Conservation (phyloP, 2,888 invertebrate species). For the Junonia oenone region DNA sequence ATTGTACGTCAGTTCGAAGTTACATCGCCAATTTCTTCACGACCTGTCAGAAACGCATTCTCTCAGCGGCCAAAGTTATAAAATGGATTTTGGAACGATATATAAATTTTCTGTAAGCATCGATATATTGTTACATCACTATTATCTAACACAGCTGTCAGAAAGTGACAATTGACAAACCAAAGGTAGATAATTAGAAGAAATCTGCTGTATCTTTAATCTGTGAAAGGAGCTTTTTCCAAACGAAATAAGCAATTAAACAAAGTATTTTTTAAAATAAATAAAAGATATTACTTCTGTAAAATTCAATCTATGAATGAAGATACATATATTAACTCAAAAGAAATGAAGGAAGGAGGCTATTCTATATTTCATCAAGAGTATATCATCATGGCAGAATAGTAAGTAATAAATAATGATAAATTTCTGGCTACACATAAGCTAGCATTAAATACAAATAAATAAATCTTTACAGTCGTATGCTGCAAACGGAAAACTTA, state of each 20-base stretch:
- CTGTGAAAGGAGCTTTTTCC: too few species aligned
- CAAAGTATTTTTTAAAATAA: neutral
- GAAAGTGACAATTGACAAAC: too few species aligned
- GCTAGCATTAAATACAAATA: neutral
- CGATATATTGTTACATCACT: too few species aligned
- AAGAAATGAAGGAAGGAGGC: constrained; percentile 82
- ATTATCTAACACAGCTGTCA: neutral
- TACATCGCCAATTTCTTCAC: too few species aligned
- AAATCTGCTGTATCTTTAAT: too few species aligned
- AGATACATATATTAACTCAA: constrained; percentile 54
- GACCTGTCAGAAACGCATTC: too few species aligned
- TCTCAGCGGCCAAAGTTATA: too few species aligned
- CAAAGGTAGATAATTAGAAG: neutral
- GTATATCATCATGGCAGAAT: constrained; percentile 94
- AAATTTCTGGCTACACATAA: neutral
- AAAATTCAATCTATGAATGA: constrained; percentile 52
- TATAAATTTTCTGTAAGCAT: too few species aligned
- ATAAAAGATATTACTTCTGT: neutral
- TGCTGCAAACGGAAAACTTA: constrained; percentile 90
- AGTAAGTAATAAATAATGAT: constrained; percentile 81
- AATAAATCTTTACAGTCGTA: constrained; percentile 83
- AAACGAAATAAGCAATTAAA: neutral
- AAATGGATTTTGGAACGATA: too few species aligned
- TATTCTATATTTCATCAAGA: constrained; percentile 91
- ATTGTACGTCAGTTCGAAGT: too few species aligned